Conservation (phyloP, 1,140 invertebrate genomes). For the Bombus terrestris region DNA sequence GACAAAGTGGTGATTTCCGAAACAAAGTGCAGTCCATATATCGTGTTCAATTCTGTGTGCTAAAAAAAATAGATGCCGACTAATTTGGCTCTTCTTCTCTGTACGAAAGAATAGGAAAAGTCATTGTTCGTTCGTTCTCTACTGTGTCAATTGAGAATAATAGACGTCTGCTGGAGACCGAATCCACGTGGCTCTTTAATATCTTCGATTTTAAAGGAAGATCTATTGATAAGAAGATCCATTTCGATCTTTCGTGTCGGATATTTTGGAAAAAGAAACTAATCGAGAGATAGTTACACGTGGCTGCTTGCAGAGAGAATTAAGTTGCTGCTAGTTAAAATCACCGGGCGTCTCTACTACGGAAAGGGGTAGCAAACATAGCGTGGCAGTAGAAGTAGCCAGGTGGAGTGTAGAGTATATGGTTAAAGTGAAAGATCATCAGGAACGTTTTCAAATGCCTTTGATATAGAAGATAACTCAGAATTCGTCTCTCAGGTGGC, state of each 20-base stretch:
- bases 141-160: too few species aligned
- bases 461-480: conserved; percentile 7
- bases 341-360: background rate
- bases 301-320: background rate
- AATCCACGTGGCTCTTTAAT: conserved; percentile 38
- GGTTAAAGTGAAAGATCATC: background rate
- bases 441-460: conserved; percentile 28
- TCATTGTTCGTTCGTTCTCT: conserved; percentile 38
- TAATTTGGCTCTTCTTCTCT: conserved; percentile 9
- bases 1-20: background rate
- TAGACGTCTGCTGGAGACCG: too few species aligned
- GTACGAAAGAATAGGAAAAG: conserved; percentile 6
- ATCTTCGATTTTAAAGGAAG: conserved; percentile 34
- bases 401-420: background rate
- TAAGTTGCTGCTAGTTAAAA: background rate
- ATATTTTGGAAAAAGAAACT: conserved; percentile 18
- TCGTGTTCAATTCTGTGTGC: background rate
- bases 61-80: background rate
- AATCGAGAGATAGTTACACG: background rate
- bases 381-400: background rate
- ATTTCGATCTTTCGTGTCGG: background rate
- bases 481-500: conserved; percentile 18
- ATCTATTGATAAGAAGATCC: conserved; percentile 27
- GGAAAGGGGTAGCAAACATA: background rate
- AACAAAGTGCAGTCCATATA: background rate